Conservation (phyloP, 2,797 vertebrate species). For the Notolabrus celidotus region DNA sequence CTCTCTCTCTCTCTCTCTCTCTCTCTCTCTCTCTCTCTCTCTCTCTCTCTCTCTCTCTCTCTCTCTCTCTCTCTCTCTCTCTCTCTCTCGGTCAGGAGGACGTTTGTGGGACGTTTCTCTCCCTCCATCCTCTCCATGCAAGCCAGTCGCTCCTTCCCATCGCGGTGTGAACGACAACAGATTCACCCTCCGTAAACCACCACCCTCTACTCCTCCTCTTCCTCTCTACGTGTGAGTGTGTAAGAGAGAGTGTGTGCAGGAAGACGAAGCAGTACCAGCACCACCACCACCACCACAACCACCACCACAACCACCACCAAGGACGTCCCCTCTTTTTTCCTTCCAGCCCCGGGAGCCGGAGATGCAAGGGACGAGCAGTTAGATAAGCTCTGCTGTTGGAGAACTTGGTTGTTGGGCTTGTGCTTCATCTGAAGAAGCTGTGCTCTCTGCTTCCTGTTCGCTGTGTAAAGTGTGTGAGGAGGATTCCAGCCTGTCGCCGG, state of each 20-base stretch:
- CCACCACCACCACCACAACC: conserved; percentile 64
- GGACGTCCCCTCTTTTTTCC: conserved; percentile 79
- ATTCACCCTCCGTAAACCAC: conserved; percentile 60
- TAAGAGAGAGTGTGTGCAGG: conserved; percentile 58
- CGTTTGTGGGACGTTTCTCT: conserved; percentile 81
- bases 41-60: conserved; percentile 69
- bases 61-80: conserved; percentile 69
- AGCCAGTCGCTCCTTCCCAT: conserved; percentile 73
- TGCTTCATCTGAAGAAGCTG: conserved; percentile 37
- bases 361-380: conserved; percentile 80
- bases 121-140: conserved; percentile 74
- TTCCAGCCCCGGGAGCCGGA: conserved; percentile 71
- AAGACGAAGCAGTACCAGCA: conserved; percentile 67
- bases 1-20: conserved; percentile 67
- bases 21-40: conserved; percentile 64
- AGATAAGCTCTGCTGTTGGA: conserved; percentile 68
- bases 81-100: conserved; percentile 68
- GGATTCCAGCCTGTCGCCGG: conserved; percentile 58
- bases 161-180: conserved; percentile 69
- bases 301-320: conserved; percentile 77
- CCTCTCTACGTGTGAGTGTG: conserved; percentile 38
- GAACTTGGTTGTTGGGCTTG: conserved; percentile 74
- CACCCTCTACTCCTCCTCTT: conserved; percentile 50
- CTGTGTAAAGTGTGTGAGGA: conserved; percentile 53
- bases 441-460: conserved; percentile 34